Base-by-base conservation (phyloP, 1,140 invertebrate genomes). In the Zophobas atratus region DNA sequence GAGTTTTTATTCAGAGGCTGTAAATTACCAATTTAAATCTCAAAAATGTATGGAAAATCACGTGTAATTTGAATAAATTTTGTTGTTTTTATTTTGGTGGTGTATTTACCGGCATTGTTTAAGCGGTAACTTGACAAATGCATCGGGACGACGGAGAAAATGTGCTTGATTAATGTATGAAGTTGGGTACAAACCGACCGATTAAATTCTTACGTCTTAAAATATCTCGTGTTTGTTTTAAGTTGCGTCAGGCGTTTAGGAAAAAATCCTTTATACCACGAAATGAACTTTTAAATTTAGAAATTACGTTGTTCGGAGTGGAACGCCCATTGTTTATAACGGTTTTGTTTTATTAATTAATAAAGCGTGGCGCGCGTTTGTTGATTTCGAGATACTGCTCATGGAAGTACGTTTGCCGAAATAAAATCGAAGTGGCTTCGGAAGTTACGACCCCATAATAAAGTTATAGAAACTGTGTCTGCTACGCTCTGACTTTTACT, bases 171-270 rank as follows among this genome's bases (percentile, higher is more conserved):
- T 46, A 67, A 67, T 67, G 60, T 67, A 67, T 67, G 60, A 67
- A 67, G 60, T 67, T 67, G 38, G 33, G 60, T 43, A 67, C 60
- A 67, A 67, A 67, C 60, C 60, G 60, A 43, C 60, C 60, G 60
- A 67, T 67, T 67, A 67, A 67, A 63, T 63, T 63, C 57, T 63
- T 51, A 51, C 8, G 60, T 67, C 60, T 67, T 67, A 67, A 67
- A 67, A 67, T 67, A 67, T 67, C 60, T 67, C 38, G n/a, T 67
- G 60, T 67, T 67, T 67, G 60, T 67, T 67, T 67, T 67, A 67
- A 41, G 60, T 67, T 67, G 60, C 20, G 60, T 67, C 60, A 57
- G 55, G 55, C 49, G 49, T 51, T 20, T 51, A 4, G 2, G 49
- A 20, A 57, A 33, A 67, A 67, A 43, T 43, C 6, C 20, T 67